Evolutionary conservation across 2,797 vertebrate species (phyloP).

Genomic region (Helostoma temminkii): DNA sequence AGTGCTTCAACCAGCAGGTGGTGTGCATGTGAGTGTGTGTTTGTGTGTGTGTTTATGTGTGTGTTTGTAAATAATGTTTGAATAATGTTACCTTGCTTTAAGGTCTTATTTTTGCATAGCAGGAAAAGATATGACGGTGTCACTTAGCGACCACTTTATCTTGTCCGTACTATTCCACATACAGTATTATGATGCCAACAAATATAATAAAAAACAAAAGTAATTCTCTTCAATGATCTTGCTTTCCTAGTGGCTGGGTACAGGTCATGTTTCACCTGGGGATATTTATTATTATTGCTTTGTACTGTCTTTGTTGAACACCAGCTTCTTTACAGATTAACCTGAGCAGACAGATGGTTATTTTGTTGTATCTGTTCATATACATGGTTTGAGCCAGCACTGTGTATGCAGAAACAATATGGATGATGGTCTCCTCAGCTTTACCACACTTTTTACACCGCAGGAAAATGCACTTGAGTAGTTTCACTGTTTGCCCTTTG

Average conservation of each 20-base stretch:
- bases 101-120: not conserved
- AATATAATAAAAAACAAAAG: not conserved
- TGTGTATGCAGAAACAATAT: too few relatives aligned
- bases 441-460: too few relatives aligned
- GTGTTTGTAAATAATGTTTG: not conserved
- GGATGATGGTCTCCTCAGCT: too few relatives aligned
- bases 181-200: not conserved
- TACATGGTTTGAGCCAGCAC: too few relatives aligned
- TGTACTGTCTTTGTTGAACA: too few relatives aligned
- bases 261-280: too few relatives aligned
- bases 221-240: constrained; percentile 27
- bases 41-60: constrained; percentile 11
- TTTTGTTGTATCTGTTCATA: too few relatives aligned
- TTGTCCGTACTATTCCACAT: not conserved
- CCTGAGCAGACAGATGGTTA: too few relatives aligned
- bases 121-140: not conserved
- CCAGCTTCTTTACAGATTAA: too few relatives aligned
- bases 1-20: constrained; percentile 70
- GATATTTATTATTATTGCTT: too few relatives aligned
- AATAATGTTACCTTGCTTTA: constrained; percentile 1
- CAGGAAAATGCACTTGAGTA: constrained; percentile 27
- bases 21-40: constrained; percentile 27
- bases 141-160: not conserved
- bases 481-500: constrained; percentile 42
- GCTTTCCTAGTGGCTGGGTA: too few relatives aligned